These are phyloP conservation scores for Aldabrachelys gigantea DNA, from an alignment of 2,113 vertebrate species.

Conservation along the genomic window DNA sequence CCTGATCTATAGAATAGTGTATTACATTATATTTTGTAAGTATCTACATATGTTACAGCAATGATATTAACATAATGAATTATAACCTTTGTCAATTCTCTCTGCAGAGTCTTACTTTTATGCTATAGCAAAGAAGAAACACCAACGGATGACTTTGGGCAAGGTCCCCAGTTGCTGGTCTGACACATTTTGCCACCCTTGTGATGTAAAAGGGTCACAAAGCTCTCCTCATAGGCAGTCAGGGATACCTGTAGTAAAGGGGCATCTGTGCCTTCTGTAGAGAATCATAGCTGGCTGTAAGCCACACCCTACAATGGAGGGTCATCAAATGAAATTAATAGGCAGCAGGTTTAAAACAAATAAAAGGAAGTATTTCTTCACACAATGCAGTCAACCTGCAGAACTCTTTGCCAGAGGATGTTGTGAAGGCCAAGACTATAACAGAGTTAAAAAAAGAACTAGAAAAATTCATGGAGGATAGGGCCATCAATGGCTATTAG, in stretches of 20 bases:
- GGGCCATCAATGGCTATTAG: no score
- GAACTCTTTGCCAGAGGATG: no score
- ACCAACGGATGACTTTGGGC: not conserved
- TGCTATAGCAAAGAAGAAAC: not conserved
- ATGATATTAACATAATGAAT: not conserved
- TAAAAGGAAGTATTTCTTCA: no score
- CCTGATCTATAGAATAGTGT: not conserved
- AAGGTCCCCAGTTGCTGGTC: not conserved
- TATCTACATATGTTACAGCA: not conserved
- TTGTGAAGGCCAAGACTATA: no score
- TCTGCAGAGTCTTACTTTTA: not conserved
- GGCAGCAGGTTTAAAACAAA: no score
- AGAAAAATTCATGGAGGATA: no score
- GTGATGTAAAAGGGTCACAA: not conserved
- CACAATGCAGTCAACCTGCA: no score
- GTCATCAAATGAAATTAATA: not conserved
- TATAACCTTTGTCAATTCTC: not conserved
- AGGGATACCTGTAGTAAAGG: not conserved
- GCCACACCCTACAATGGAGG: not conserved
- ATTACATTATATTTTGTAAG: not conserved
- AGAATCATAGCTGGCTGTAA: not conserved
- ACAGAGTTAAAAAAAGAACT: no score
- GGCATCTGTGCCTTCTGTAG: not conserved
- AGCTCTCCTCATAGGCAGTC: not conserved
- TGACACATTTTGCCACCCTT: not conserved